A percentile compares a stretch with the other conserved stretches of the same genome.
Evolutionary conservation across 2,888 invertebrate species (phyloP).

Genomic region (Conomelus anceps): DNA sequence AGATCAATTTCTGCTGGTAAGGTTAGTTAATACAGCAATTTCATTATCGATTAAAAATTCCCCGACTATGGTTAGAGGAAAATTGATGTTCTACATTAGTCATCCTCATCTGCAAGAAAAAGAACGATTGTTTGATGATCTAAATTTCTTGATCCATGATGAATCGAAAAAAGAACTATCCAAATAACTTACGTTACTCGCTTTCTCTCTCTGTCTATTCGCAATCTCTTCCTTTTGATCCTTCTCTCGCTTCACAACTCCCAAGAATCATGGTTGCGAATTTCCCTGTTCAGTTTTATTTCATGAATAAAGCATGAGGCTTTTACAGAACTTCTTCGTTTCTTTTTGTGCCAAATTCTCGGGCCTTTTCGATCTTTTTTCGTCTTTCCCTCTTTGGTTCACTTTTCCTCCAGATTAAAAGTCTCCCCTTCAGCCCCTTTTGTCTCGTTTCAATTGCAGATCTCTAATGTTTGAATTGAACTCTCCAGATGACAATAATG

Average conservation of each 20-base stretch:
- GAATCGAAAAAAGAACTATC: neutral
- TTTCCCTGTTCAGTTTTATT: neutral
- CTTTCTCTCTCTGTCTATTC: neutral
- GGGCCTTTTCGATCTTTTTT: neutral
- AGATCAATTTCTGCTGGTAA: no score
- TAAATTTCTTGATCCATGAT: neutral
- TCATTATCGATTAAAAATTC: no score
- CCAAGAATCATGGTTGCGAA: neutral
- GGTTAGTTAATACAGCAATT: no score
- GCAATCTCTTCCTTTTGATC: neutral
- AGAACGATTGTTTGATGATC: neutral
- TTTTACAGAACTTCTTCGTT: neutral
- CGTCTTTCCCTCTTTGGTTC: neutral
- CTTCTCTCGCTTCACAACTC: neutral
- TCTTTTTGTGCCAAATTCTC: neutral
- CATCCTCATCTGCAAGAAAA: neutral
- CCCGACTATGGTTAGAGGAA: neutral
- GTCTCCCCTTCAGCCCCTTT: neutral
- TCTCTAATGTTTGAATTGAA: neutral
- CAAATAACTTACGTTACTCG: neutral
- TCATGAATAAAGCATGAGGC: neutral
- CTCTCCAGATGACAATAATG: neutral
- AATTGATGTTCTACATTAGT: neutral
- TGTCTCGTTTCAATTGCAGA: neutral
- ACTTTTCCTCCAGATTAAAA: neutral